These are phyloP conservation scores for Coregonus clupeaformis DNA, from an alignment of 2,113 vertebrate species.

Conservation along the genomic window DNA sequence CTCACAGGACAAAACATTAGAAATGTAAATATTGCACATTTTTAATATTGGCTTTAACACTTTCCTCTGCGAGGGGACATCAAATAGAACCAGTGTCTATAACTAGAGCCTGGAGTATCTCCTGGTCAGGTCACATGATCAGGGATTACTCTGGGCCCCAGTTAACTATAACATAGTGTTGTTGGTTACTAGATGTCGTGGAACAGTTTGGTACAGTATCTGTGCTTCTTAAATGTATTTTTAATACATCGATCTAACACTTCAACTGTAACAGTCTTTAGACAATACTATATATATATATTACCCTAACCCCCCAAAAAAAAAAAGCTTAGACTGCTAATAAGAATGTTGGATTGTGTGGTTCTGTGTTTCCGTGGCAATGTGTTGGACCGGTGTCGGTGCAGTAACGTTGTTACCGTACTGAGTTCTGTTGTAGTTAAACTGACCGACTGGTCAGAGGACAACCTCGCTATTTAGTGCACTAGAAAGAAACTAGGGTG, in stretches of 20 bases:
- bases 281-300: too few relatives aligned
- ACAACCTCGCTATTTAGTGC: too few relatives aligned
- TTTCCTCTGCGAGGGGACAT: conserved; percentile 9
- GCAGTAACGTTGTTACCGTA: background rate
- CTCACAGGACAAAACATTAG: conserved; percentile 8
- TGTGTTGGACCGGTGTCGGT: background rate
- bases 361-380: background rate
- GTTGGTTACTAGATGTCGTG: conserved; percentile 15
- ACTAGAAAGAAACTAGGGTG: too few relatives aligned
- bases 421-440: conserved; percentile 18
- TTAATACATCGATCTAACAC: conserved; percentile 22
- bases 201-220: conserved; percentile 39
- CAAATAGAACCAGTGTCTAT: conserved; percentile 13
- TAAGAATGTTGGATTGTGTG: background rate
- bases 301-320: too few relatives aligned
- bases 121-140: too few relatives aligned
- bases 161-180: too few relatives aligned
- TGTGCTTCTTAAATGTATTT: conserved; percentile 33
- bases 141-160: too few relatives aligned
- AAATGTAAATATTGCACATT: conserved; percentile 52
- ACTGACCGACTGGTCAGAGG: background rate
- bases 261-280: conserved; percentile 23
- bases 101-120: background rate
- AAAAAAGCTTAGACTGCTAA: too few relatives aligned
- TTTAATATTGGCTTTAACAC: background rate